Conservation (phyloP, 2,888 invertebrate genomes). For the Lydus trimaculatus region DNA sequence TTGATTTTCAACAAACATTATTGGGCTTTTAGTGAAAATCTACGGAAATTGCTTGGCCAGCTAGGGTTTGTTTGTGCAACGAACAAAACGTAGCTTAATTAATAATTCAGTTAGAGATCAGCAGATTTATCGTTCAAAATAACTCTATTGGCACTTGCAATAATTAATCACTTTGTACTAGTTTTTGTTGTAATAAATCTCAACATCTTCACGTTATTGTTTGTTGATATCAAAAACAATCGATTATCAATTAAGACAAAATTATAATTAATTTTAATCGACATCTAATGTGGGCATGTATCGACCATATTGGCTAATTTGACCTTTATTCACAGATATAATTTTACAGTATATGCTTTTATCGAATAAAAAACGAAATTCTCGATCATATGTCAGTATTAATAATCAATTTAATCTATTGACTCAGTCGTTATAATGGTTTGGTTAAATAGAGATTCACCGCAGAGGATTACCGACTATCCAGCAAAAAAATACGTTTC, state of each 20-base stretch:
- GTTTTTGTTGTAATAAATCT: no score
- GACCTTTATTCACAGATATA: no score
- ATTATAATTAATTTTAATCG: no score
- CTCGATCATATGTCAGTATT: not conserved
- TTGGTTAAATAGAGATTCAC: not conserved
- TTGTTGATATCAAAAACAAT: no score
- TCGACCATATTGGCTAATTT: not conserved
- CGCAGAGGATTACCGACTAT: not conserved
- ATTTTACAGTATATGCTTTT: no score
- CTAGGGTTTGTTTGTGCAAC: slow-evolving; percentile 10
- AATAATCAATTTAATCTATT: not conserved
- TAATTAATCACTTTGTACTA: slow-evolving; percentile 18
- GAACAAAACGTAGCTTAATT: slow-evolving; percentile 25
- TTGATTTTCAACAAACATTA: slow-evolving; percentile 26
- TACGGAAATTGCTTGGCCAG: slow-evolving; percentile 12
- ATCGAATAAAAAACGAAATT: not conserved
- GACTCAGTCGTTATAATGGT: not conserved
- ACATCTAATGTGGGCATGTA: no score
- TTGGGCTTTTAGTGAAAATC: slow-evolving; percentile 18
- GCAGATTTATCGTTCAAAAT: slow-evolving; percentile 22
- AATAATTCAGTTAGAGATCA: slow-evolving; percentile 21
- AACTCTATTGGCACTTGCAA: slow-evolving; percentile 20
- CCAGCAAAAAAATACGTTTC: not conserved
- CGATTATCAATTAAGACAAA: no score
- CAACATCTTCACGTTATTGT: no score